phyloP scores from a whole-genome alignment of 2,888 invertebrate species.

The Lasius fuliginosus region DNA sequence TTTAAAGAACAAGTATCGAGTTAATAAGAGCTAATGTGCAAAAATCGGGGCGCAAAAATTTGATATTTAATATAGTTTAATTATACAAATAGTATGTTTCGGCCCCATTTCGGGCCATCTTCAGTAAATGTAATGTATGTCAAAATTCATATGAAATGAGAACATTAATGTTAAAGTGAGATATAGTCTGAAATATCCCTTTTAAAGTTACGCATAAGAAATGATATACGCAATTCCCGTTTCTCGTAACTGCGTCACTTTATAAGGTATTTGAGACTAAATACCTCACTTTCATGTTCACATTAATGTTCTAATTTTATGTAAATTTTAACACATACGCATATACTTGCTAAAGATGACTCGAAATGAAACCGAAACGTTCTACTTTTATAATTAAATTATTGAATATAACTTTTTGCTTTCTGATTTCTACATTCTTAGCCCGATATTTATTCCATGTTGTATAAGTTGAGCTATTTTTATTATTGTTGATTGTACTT shows the following conservation, averaged over 20 bases:
- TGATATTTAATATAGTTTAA: background rate
- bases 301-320: background rate
- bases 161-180: background rate
- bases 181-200: background rate
- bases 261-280: background rate
- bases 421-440: background rate
- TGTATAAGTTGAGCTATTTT: background rate
- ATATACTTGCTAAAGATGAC: background rate
- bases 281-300: background rate
- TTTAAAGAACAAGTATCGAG: background rate
- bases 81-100: background rate
- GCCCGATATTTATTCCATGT: background rate
- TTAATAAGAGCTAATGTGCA: background rate
- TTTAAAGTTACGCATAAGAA: background rate
- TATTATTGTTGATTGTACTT: background rate
- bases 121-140: background rate
- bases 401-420: background rate
- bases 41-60: background rate
- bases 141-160: background rate
- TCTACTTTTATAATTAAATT: background rate
- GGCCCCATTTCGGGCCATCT: background rate
- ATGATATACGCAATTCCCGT: background rate
- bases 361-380: background rate
- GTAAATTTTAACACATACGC: background rate
- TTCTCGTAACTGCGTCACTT: background rate